Evolutionary conservation across 2,888 invertebrate species (phyloP).

Genomic region (Microplitis deprimator): DNA sequence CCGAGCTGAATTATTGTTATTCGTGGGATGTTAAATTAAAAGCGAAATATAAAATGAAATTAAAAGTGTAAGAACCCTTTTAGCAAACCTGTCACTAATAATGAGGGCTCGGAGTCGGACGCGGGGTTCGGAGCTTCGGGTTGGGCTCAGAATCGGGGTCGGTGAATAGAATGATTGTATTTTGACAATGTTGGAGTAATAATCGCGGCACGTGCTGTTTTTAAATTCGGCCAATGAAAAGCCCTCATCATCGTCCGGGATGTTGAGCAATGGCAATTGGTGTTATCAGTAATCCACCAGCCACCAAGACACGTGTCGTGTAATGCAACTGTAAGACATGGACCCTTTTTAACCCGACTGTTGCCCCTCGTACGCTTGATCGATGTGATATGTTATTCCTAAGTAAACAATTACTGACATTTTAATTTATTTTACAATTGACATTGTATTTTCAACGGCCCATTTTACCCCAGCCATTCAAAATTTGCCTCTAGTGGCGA

Average conservation of each 20-base stretch:
- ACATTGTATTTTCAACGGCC: slow-evolving; percentile 1
- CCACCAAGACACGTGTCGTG: slow-evolving; percentile 60
- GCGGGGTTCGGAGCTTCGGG: too few species aligned
- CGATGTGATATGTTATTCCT: slow-evolving; percentile 67
- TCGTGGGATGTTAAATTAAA: not conserved
- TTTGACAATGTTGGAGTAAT: slow-evolving; percentile 1
- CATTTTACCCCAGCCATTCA: not conserved
- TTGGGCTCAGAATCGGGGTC: not conserved
- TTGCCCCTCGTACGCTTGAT: slow-evolving; percentile 43
- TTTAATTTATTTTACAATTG: slow-evolving; percentile 69
- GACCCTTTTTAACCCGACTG: slow-evolving; percentile 11
- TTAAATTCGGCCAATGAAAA: not conserved
- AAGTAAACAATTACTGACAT: slow-evolving; percentile 44
- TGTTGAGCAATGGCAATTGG: slow-evolving; percentile 64
- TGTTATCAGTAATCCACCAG: slow-evolving; percentile 65
- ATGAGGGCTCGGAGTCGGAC: not conserved
- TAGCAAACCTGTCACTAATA: not conserved
- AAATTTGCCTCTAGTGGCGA: too few species aligned
- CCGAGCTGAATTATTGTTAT: slow-evolving; percentile 8
- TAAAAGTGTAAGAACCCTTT: not conserved
- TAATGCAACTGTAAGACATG: not conserved
- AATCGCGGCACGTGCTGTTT: not conserved
- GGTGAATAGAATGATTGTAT: not conserved
- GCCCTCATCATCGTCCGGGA: not conserved
- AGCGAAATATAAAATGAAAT: slow-evolving; percentile 19